phyloP scores from a whole-genome alignment of 2,888 invertebrate genomes.

The Xanthia togata region DNA sequence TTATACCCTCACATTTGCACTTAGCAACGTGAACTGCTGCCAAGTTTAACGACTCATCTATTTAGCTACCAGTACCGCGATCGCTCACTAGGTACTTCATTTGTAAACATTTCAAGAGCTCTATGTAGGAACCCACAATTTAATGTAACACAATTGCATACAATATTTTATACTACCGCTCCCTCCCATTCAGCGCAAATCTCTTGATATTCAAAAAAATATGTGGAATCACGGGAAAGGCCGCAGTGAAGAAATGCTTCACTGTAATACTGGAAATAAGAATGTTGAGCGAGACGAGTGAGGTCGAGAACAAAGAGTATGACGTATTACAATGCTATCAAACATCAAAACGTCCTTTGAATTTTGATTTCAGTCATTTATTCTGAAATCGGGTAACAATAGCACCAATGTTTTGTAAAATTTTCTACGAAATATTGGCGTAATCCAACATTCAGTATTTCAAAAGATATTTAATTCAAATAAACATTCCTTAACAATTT shows the following conservation, averaged over 20 bases:
- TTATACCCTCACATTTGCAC: conserved; percentile 4
- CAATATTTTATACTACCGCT: conserved; percentile 11
- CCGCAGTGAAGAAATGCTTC: conserved; percentile 25
- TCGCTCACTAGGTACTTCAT: background rate
- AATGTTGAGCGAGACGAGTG: conserved; percentile 34
- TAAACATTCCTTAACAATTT: too few species aligned
- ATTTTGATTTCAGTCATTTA: too few species aligned
- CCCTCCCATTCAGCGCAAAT: conserved; percentile 25
- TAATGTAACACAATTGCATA: conserved; percentile 18
- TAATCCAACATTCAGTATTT: too few species aligned
- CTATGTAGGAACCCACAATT: conserved; percentile 24
- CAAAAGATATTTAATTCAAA: too few species aligned
- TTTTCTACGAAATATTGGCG: too few species aligned
- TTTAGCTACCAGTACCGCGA: conserved; percentile 1
- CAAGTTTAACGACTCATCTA: conserved; percentile 25
- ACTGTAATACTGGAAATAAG: conserved; percentile 43
- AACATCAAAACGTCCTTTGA: too few species aligned
- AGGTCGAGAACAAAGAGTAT: conserved; percentile 12
- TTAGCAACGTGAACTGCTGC: conserved; percentile 22
- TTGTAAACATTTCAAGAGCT: conserved; percentile 18
- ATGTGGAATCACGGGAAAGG: too few species aligned
- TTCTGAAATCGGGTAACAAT: too few species aligned
- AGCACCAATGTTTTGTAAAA: too few species aligned
- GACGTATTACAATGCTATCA: conserved; percentile 4
- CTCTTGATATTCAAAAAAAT: too few species aligned